Evolutionary conservation across 1,140 invertebrate genomes (phyloP), one percentile per base, ranked within the genome.

Genomic region (Drosophila elegans): DNA sequence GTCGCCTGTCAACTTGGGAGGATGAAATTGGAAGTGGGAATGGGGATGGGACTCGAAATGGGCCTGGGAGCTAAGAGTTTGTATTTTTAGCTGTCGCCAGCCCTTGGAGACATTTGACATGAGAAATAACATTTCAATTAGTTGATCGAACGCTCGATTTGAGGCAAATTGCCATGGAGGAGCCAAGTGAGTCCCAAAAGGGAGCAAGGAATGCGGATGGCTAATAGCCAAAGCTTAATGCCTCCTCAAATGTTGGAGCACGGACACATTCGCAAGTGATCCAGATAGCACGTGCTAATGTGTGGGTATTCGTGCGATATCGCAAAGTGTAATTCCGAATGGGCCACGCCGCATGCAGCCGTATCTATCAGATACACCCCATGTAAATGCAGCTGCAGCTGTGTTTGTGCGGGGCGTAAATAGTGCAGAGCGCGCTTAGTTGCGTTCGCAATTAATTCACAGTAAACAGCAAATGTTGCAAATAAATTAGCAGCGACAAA

Each of bases 381-480:
- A 36, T 76, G 53, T 21, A 46, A 64, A 41, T 74, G 61, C 29
- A 42, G 49, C 29, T 44, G 38, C 39, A 46, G 46, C 11, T 67
- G 77, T 78, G 52, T 78, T 64, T 39, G 74, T 54, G 48, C 59
- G 57, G 73, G 53, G 81, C 74, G 69, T 78, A 89, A 89, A 89
- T 89, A 89, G 84, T 71, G 66, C 84, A 89, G 64, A 74, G 73
- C 74, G 84, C 68, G 84, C 84, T 89, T 89, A 89, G 84, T 80
- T 80, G 80, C 84, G 76, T 74, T 89, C 74, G 80, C 84, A 89
- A 89, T 89, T 89, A 89, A 89, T 89, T 89, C 84, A 89, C 84
- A 89, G 84, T 78, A 88, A 88, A 88, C 83, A 83, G 84, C 84
- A 80, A 89, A 84, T 89, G 84, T 89, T 89, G 84, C 80, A 89